A percentile compares a stretch with the other conserved stretches of the same genome.
These are phyloP conservation scores for Typhlomys cinereus DNA, from an alignment of 2,113 vertebrate genomes.

Conservation along the genomic window DNA sequence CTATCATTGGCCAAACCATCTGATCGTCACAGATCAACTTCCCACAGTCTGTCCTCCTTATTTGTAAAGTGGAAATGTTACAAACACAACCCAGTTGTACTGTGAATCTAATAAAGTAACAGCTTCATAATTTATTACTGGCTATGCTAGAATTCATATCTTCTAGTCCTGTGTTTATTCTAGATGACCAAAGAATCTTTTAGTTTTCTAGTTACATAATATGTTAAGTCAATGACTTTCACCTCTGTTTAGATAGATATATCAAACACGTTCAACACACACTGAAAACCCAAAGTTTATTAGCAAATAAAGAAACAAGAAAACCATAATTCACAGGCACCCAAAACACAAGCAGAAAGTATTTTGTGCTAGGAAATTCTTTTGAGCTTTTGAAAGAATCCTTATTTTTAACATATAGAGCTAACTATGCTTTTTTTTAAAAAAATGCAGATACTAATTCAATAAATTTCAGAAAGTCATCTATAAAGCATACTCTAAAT, in stretches of 20 bases:
- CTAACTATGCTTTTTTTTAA: constrained; percentile 44
- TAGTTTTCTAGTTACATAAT: neutral
- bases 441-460: neutral
- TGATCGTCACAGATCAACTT: constrained; percentile 28
- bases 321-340: neutral
- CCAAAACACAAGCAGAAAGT: neutral
- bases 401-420: neutral
- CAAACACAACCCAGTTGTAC: neutral
- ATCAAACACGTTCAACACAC: neutral
- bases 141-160: neutral
- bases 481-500: neutral
- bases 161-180: neutral
- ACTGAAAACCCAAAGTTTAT: neutral
- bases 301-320: constrained; percentile 4
- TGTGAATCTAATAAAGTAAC: constrained; percentile 13
- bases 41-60: neutral
- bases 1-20: neutral
- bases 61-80: neutral
- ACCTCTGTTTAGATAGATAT: neutral
- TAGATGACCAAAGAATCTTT: neutral
- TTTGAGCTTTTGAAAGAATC: constrained; percentile 14
- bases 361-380: neutral
- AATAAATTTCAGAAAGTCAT: constrained; percentile 4
- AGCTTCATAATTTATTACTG: neutral
- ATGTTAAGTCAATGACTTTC: neutral